These are phyloP conservation scores for Notodonta ziczac DNA, from an alignment of 2,888 invertebrate species.

Conservation along the genomic window DNA sequence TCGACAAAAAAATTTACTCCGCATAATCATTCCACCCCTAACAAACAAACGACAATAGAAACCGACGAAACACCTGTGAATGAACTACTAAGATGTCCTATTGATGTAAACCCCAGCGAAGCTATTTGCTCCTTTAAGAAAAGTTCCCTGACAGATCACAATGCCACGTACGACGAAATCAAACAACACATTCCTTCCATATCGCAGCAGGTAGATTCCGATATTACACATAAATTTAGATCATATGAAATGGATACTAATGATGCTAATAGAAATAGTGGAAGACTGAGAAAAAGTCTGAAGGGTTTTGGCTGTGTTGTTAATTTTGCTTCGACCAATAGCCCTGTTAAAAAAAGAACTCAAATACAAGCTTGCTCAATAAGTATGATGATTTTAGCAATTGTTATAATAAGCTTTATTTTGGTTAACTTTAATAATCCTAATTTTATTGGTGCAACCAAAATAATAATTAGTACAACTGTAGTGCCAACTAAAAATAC, in stretches of 20 bases:
- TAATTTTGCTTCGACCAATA: constrained; percentile 73
- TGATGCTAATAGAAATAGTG: constrained; percentile 56
- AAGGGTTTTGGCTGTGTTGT: constrained; percentile 78
- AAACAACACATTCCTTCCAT: constrained; percentile 73
- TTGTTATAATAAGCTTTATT: constrained; percentile 79
- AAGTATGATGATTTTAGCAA: constrained; percentile 81
- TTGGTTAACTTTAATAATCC: constrained; percentile 79
- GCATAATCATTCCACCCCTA: constrained; percentile 73
- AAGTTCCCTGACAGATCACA: constrained; percentile 41
- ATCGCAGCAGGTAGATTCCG: constrained; percentile 72
- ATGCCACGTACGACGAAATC: constrained; percentile 40
- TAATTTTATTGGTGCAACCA: constrained; percentile 65
- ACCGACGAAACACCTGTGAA: constrained; percentile 35
- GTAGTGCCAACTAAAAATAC: constrained; percentile 74
- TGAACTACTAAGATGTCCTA: constrained; percentile 41
- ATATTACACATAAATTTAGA: constrained; percentile 70
- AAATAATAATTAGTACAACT: constrained; percentile 68
- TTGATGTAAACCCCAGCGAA: constrained; percentile 43
- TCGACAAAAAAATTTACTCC: constrained; percentile 64
- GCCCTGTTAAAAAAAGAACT: constrained; percentile 74
- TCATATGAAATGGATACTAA: constrained; percentile 63
- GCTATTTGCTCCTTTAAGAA: constrained; percentile 41
- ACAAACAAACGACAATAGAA: constrained; percentile 42
- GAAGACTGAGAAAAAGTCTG: constrained; percentile 75
- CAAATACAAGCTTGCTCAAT: constrained; percentile 83